phyloP scores from a whole-genome alignment of 2,888 invertebrate genomes.

The Acrobasis consociella region DNA sequence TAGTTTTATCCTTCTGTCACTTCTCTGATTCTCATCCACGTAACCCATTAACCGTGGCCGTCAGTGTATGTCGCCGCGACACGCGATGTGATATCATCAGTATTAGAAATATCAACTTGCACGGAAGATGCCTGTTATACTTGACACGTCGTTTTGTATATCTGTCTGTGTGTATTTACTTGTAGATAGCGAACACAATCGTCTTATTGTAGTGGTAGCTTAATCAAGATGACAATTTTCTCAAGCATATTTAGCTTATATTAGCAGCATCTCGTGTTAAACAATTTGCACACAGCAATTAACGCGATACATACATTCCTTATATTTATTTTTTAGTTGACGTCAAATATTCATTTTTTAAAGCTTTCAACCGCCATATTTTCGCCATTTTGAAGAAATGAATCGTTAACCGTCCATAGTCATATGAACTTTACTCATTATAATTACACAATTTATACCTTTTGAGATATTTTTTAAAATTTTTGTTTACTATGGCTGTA shows the following conservation, averaged over 20 bases:
- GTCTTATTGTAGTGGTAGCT: not conserved
- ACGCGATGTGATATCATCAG: constrained; percentile 59
- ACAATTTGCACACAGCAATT: too few relatives aligned
- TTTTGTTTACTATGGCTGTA: too few relatives aligned
- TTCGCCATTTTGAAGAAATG: too few relatives aligned
- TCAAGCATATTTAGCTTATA: not conserved
- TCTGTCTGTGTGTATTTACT: not conserved
- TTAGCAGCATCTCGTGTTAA: too few relatives aligned
- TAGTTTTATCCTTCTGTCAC: not conserved
- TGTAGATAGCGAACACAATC: not conserved
- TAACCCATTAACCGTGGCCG: constrained; percentile 48
- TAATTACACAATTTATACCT: too few relatives aligned
- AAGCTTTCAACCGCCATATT: too few relatives aligned
- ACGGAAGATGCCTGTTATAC: constrained; percentile 22
- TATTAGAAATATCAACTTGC: constrained; percentile 42
- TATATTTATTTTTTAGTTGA: too few relatives aligned
- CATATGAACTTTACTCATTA: too few relatives aligned
- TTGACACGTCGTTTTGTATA: not conserved
- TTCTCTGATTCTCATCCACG: constrained; percentile 32
- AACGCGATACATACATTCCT: too few relatives aligned
- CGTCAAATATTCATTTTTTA: too few relatives aligned
- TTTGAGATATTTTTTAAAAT: too few relatives aligned
- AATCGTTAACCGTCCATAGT: too few relatives aligned
- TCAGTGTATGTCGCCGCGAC: constrained; percentile 40
- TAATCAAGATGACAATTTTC: not conserved